Conservation (phyloP, 2,797 vertebrate genomes). For the Semotilus atromaculatus region DNA sequence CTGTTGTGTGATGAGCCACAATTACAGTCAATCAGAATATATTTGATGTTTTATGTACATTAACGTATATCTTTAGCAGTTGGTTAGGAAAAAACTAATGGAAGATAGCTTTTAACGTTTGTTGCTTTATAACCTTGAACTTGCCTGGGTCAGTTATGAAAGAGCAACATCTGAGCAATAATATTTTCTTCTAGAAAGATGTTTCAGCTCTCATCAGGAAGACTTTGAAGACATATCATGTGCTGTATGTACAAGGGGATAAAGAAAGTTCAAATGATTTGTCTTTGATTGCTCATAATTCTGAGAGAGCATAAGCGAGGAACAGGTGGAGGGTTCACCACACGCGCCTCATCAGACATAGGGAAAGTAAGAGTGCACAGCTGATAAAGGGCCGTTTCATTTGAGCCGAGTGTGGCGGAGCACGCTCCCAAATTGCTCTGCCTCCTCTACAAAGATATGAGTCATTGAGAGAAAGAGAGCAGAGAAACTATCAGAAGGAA, state of each 20-base stretch:
- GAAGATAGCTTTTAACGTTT: background rate
- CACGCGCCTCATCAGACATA: constrained; percentile 13
- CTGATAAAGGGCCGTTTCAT: constrained; percentile 53
- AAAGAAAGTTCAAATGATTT: constrained; percentile 8
- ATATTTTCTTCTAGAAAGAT: constrained; percentile 4
- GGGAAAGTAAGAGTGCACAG: constrained; percentile 19
- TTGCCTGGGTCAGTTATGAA: background rate
- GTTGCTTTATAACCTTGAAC: constrained; percentile 8
- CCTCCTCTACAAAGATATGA: constrained; percentile 31
- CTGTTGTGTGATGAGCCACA: background rate
- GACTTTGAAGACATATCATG: background rate
- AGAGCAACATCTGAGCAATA: background rate
- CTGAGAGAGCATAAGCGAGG: background rate
- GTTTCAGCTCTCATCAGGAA: background rate
- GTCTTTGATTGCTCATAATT: constrained; percentile 7
- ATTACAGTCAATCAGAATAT: background rate
- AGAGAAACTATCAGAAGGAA: constrained; percentile 9
- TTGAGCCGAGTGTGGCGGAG: constrained; percentile 1
- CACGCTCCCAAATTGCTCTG: background rate
- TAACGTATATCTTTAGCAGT: background rate
- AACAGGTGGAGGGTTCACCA: constrained; percentile 4
- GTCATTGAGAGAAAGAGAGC: constrained; percentile 32
- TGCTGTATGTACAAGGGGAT: constrained; percentile 8
- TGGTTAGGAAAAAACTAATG: background rate
- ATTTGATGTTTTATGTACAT: background rate